Percentiles rank a stretch among this genome's conserved stretches.
These are phyloP conservation scores for Origma solitaria DNA, from an alignment of 2,113 vertebrate species.

Conservation along the genomic window DNA sequence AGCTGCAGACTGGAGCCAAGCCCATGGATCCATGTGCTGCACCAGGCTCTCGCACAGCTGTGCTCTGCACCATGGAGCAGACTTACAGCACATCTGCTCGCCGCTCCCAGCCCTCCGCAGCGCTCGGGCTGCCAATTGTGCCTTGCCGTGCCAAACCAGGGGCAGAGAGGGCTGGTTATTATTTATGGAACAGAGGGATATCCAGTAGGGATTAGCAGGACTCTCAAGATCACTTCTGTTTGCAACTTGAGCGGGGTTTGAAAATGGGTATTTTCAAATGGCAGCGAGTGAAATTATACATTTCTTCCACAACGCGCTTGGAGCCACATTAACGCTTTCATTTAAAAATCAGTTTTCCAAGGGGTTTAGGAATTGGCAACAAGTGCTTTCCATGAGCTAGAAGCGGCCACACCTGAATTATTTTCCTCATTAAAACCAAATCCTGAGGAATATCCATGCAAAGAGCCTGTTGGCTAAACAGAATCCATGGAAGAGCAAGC, in stretches of 20 bases:
- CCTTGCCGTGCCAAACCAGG: background rate
- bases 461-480: background rate
- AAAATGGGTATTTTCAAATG: background rate
- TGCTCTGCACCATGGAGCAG: background rate
- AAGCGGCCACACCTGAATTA: background rate
- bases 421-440: background rate
- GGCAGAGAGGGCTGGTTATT: background rate
- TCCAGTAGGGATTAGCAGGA: background rate
- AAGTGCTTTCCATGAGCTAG: background rate
- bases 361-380: background rate
- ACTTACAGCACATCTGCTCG: background rate
- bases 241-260: background rate
- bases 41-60: background rate
- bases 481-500: accelerated
- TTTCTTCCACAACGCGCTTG: background rate
- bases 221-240: background rate
- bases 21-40: accelerated
- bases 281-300: background rate
- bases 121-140: background rate
- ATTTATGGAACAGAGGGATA: background rate
- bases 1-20: background rate
- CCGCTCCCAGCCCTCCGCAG: background rate
- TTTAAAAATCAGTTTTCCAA: background rate
- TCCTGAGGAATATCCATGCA: accelerated
- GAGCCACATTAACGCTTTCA: background rate